Evolutionary conservation across 2,888 invertebrate genomes (phyloP).

Genomic region (Exocentrus adspersus): DNA sequence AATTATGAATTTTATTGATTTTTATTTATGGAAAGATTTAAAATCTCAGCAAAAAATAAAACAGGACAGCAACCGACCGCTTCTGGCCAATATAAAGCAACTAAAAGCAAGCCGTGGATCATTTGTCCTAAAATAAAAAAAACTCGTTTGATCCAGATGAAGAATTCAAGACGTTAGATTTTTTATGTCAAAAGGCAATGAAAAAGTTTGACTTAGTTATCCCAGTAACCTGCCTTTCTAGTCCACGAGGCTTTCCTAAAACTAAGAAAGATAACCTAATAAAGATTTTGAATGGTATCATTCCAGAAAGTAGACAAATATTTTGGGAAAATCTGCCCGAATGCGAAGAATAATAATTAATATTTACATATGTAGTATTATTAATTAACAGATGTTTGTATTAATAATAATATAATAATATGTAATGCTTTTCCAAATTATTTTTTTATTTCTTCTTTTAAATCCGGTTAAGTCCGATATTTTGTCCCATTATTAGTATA

Average conservation of each 20-base stretch:
- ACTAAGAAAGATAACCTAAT: neutral
- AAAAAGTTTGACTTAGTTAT: neutral
- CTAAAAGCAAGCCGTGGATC: no score
- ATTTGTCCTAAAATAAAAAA: no score
- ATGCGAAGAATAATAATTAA: neutral
- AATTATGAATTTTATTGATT: conserved; percentile 17
- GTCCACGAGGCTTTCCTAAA: conserved; percentile 14
- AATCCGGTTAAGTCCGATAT: no score
- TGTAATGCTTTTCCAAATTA: no score
- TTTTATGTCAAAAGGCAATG: conserved; percentile 17
- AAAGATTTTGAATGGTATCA: neutral
- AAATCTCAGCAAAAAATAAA: conserved; percentile 5
- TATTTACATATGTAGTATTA: no score
- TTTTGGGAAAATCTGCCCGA: neutral
- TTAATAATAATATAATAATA: no score
- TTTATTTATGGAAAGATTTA: conserved; percentile 20
- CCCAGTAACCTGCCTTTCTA: conserved; percentile 6
- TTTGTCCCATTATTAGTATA: no score
- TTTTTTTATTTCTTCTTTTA: no score
- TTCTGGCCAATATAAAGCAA: neutral
- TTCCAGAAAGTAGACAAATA: neutral
- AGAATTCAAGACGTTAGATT: neutral
- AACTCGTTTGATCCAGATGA: neutral
- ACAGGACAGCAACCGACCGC: neutral
- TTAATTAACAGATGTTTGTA: no score